Base-by-base conservation (phyloP, 2,797 vertebrate species). In the Phaenicophaeus curvirostris region DNA sequence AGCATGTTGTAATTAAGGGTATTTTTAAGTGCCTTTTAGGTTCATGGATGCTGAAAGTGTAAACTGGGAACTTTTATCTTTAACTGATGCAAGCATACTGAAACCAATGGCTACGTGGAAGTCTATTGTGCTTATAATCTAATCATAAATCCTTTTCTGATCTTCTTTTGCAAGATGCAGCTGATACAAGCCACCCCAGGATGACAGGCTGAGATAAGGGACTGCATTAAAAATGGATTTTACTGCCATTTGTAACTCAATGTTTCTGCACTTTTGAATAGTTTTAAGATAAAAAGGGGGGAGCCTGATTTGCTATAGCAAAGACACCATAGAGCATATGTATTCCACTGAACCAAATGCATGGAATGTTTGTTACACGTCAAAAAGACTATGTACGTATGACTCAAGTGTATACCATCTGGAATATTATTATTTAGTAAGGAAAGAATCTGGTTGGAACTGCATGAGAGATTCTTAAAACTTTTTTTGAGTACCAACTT, bases 401-500 rank as follows among this genome's bases (percentile, higher is more conserved):
- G 42, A 72, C 20, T 81, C 18, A 61, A 73, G 27, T 23, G 12
- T 31, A n/a, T 73, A 58, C 54, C 25, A 55, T 48, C 46, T 71
- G 76, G 39, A 58, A 68, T 62, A 46, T 3, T 59, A 24, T 53
- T 69, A 25, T 69, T 66, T 50, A 82, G 33, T 30, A 53, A 41
- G 55, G 55, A 54, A 84, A 69, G 44, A 46, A 39, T 31, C 35
- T 83, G 15, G 5, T 42, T 65, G 82, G 44, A 84, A 69, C 20
- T 68, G 17, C 21, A 24, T 24, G 5, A 53, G 27, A 46, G 6
- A 35, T 42, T 80, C 25, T 19, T 68, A 50, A 61, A 51, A 3
- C 0, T 0, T 19, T 16, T n/a, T 67, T 41, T 63, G 4, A 66
- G 17, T 42, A 59, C 3, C 20, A 62, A 35, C 3, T 12, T 48